These are phyloP conservation scores for Mechanitis messenoides DNA, from an alignment of 2,888 invertebrate genomes.

Conservation along the genomic window DNA sequence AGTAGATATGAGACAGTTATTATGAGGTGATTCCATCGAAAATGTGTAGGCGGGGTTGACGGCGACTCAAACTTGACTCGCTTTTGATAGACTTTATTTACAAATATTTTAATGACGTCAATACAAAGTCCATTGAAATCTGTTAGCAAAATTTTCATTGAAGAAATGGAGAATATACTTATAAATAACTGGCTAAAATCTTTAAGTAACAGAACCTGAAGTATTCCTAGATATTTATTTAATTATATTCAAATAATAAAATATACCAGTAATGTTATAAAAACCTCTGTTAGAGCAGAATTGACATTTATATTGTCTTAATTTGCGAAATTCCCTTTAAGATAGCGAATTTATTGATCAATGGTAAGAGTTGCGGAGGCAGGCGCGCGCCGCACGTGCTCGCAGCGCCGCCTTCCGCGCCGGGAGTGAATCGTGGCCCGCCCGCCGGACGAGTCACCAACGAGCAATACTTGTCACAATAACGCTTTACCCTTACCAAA, in stretches of 20 bases:
- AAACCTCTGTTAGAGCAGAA: too few species aligned
- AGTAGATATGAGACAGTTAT: too few species aligned
- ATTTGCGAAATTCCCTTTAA: conserved; percentile 21
- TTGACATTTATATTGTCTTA: neutral
- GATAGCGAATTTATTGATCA: conserved; percentile 27
- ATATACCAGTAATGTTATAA: too few species aligned
- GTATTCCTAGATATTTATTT: neutral
- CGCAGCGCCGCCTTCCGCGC: conserved; percentile 32
- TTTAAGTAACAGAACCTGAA: neutral
- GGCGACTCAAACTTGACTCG: too few species aligned
- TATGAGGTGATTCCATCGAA: too few species aligned
- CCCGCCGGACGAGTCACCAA: conserved; percentile 21
- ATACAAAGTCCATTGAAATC: neutral
- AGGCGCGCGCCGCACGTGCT: conserved; percentile 14
- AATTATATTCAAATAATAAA: too few species aligned
- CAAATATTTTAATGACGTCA: neutral
- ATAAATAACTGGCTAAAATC: neutral
- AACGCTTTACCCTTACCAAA: conserved; percentile 52
- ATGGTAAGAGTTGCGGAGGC: conserved; percentile 15
- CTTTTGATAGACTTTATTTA: neutral
- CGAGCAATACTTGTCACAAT: conserved; percentile 34
- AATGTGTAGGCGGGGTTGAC: too few species aligned
- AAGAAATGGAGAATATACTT: neutral
- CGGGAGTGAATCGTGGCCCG: conserved; percentile 10
- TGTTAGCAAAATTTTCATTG: conserved; percentile 16